Evolutionary conservation across 2,888 invertebrate species (phyloP).

Genomic region (Deroplatys truncata): DNA sequence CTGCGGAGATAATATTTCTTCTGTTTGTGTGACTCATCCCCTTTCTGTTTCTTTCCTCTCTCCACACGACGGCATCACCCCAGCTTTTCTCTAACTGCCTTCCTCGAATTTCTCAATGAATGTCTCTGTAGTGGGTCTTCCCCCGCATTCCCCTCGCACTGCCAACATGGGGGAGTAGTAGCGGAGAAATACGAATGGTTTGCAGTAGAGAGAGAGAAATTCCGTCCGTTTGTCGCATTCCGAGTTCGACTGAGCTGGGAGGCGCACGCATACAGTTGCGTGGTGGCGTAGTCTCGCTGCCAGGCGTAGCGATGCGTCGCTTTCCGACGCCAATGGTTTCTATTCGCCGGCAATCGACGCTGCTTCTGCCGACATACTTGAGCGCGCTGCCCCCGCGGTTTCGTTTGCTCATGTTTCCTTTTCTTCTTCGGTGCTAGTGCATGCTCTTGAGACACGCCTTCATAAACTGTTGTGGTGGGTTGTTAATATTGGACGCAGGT

Average conservation of each 20-base stretch:
- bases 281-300: not conserved
- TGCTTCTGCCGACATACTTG: slow-evolving; percentile 11
- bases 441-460: not conserved
- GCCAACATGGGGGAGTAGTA: slow-evolving; percentile 9
- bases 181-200: slow-evolving; percentile 5
- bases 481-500: not conserved
- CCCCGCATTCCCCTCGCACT: not conserved
- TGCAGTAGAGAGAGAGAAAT: slow-evolving; percentile 2
- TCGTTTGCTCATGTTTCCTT: not conserved
- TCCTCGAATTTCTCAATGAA: slow-evolving; percentile 7
- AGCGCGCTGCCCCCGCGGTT: not conserved
- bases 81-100: not conserved
- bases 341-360: slow-evolving; percentile 19
- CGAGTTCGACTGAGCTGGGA: slow-evolving; percentile 23
- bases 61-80: not conserved
- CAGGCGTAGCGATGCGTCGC: slow-evolving; percentile 4
- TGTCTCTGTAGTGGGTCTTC: slow-evolving; percentile 7
- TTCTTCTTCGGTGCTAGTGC: not conserved
- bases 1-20: slow-evolving; percentile 17
- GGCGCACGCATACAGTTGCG: slow-evolving; percentile 22
- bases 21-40: slow-evolving; percentile 8
- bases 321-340: not conserved
- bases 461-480: not conserved
- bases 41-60: not conserved
- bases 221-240: slow-evolving; percentile 24